Evolutionary conservation across 2,797 vertebrate genomes (phyloP).

Genomic region (Anguilla marmorata): DNA sequence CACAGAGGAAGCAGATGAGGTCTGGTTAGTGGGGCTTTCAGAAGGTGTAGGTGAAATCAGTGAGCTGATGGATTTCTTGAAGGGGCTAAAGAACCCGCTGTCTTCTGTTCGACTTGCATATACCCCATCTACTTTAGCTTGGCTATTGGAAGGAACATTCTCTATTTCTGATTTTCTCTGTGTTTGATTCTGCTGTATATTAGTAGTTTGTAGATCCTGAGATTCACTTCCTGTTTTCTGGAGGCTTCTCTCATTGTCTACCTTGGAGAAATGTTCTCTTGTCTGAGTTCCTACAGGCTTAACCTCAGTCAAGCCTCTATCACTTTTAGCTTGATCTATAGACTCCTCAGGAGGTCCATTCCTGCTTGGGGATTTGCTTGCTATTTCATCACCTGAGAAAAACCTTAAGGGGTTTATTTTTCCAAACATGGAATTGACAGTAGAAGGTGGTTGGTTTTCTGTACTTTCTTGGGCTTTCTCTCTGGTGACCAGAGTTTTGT

Average conservation of each 20-base stretch:
- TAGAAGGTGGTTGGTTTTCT: conserved; percentile 59
- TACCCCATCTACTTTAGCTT: conserved; percentile 36
- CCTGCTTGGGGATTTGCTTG: conserved; percentile 39
- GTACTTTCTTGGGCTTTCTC: conserved; percentile 44
- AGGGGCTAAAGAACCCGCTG: conserved; percentile 79
- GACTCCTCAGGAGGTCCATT: conserved; percentile 32
- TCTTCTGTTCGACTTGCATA: conserved; percentile 48
- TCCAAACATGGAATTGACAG: conserved; percentile 74
- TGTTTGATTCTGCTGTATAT: conserved; percentile 38
- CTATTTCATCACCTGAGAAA: conserved; percentile 62
- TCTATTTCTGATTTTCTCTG: conserved; percentile 41
- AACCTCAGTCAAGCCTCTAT: conserved; percentile 28
- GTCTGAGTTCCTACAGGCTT: conserved; percentile 20
- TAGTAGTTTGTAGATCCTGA: conserved; percentile 41
- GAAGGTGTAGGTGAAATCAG: conserved; percentile 71
- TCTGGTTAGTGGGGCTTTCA: conserved; percentile 63
- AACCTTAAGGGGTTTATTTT: conserved; percentile 79
- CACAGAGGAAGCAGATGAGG: conserved; percentile 59
- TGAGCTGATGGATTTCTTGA: conserved; percentile 86
- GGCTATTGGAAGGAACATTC: conserved; percentile 43
- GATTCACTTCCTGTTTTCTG: conserved; percentile 43
- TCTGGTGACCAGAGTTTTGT: conserved; percentile 33
- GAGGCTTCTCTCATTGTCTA: conserved; percentile 20
- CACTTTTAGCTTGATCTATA: conserved; percentile 41
- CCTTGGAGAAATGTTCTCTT: conserved; percentile 20